Evolutionary conservation across 2,797 vertebrate species (phyloP).

Genomic region (Amblyraja radiata): DNA sequence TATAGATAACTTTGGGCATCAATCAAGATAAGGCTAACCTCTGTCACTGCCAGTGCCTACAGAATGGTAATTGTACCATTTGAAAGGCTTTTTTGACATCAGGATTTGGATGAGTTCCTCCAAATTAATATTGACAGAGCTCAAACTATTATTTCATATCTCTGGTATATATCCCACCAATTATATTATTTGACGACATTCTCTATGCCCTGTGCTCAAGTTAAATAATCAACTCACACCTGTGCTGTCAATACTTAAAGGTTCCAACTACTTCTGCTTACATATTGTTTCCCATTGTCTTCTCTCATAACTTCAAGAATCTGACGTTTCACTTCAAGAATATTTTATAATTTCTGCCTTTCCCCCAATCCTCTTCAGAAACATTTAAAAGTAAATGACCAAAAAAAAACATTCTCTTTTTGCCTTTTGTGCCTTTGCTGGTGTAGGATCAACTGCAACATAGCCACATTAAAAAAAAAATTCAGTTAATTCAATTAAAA

Average conservation of each 20-base stretch:
- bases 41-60: neutral
- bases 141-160: neutral
- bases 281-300: neutral
- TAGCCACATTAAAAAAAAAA: no score
- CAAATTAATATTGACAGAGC: neutral
- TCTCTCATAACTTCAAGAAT: neutral
- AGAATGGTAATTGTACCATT: neutral
- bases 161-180: neutral
- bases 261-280: neutral
- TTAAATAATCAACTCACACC: neutral
- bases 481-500: no score
- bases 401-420: no score
- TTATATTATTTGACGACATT: neutral
- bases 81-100: neutral
- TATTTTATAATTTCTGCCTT: neutral
- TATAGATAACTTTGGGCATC: no score
- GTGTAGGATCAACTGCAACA: no score
- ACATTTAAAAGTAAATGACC: no score
- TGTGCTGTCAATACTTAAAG: neutral
- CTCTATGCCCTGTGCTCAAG: neutral
- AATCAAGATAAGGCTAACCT: neutral
- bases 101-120: neutral
- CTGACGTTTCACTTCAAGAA: neutral
- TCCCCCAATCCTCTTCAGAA: neutral
- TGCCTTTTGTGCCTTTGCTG: no score